Conservation (phyloP, 1,140 invertebrate species). For the Aphelenchoides fujianensis region DNA sequence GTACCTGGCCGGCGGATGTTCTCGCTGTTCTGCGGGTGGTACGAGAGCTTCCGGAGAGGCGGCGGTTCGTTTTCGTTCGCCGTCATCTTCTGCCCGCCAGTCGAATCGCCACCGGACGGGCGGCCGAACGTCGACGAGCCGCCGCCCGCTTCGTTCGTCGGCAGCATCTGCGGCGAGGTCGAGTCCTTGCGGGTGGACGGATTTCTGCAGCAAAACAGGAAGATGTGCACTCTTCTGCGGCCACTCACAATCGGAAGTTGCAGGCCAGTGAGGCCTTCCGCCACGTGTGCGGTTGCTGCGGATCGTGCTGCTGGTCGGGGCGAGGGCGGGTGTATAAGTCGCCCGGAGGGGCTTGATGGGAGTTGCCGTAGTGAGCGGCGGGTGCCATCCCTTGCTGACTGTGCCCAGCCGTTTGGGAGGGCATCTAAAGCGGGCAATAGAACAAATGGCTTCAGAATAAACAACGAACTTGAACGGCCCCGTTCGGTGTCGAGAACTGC, state of each 20-base stretch:
- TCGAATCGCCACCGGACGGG: too few species aligned
- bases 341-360: not conserved
- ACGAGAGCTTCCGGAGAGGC: not conserved
- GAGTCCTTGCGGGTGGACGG: constrained; percentile 10
- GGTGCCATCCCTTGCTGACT: too few species aligned
- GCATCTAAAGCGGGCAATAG: too few species aligned
- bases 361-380: constrained; percentile 7
- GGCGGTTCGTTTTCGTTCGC: not conserved
- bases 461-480: too few species aligned
- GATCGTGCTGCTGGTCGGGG: not conserved
- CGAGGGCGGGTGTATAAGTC: not conserved
- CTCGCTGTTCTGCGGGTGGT: not conserved
- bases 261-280: constrained; percentile 9
- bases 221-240: not conserved
- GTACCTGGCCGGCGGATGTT: too few species aligned
- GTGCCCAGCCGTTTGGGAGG: too few species aligned
- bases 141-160: too few species aligned
- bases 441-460: too few species aligned
- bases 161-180: not conserved
- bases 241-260: constrained; percentile 7
- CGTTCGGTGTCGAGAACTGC: too few species aligned
- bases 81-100: too few species aligned
- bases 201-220: not conserved
- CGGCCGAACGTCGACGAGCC: too few species aligned
- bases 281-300: not conserved